Evolutionary conservation across 2,888 invertebrate species (phyloP).

Genomic region (Drosophila yooni): DNA sequence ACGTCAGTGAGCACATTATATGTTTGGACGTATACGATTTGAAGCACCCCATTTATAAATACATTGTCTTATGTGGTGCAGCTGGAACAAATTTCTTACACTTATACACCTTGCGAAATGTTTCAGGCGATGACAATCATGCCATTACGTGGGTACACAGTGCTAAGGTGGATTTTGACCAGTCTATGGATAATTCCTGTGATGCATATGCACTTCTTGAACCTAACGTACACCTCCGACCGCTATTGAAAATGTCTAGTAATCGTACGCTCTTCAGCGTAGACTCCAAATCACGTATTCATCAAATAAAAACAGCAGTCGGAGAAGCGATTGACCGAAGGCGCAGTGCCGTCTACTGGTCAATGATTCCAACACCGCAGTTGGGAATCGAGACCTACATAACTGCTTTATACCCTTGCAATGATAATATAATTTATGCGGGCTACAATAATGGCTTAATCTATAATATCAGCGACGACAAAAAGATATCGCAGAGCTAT

Average conservation of each 20-base stretch:
- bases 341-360: conserved; percentile 62
- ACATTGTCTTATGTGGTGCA: conserved; percentile 82
- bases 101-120: conserved; percentile 77
- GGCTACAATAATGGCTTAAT: conserved; percentile 81
- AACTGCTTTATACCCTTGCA: conserved; percentile 60
- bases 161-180: conserved; percentile 39
- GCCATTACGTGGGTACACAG: conserved; percentile 78
- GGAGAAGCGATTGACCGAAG: not conserved
- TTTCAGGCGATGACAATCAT: conserved; percentile 18
- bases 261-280: conserved; percentile 73
- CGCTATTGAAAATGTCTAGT: conserved; percentile 55
- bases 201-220: conserved; percentile 59
- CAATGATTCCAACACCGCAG: conserved; percentile 61
- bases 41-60: conserved; percentile 76
- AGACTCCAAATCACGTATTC: conserved; percentile 82
- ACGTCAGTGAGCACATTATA: conserved; percentile 81
- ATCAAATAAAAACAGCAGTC: conserved; percentile 67
- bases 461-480: conserved; percentile 66
- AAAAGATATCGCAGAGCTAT: conserved; percentile 25
- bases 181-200: not conserved
- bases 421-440: conserved; percentile 64
- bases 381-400: conserved; percentile 56
- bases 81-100: conserved; percentile 74
- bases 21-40: conserved; percentile 83
- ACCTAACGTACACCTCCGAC: conserved; percentile 75